Percentiles rank a stretch among this genome's conserved stretches.
These are phyloP conservation scores for Xylocampa areola DNA, from an alignment of 2,888 invertebrate genomes.

Conservation along the genomic window DNA sequence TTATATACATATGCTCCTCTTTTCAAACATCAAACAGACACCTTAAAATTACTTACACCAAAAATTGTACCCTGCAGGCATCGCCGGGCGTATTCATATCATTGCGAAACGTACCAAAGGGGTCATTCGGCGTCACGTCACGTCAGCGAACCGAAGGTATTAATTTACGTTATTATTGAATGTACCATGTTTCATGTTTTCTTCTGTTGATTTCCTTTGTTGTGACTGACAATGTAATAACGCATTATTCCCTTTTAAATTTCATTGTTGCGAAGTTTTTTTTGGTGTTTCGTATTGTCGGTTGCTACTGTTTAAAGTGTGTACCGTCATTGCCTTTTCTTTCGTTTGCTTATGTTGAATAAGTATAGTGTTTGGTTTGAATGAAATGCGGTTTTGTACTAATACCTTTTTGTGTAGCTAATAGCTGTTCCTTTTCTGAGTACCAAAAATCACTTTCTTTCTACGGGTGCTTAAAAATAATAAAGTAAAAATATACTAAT, in stretches of 20 bases:
- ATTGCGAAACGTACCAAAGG: constrained; percentile 50
- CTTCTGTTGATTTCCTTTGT: constrained; percentile 51
- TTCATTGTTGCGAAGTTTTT: constrained; percentile 50
- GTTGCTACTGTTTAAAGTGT: constrained; percentile 47
- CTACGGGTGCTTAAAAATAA: background rate
- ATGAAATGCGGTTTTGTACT: constrained; percentile 19
- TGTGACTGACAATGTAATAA: constrained; percentile 50
- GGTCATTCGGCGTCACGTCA: constrained; percentile 61
- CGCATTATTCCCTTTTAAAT: constrained; percentile 46
- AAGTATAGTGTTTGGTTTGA: constrained; percentile 27
- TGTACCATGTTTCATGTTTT: constrained; percentile 44
- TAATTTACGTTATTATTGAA: constrained; percentile 66
- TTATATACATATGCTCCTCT: constrained; percentile 20
- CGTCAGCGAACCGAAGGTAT: constrained; percentile 64
- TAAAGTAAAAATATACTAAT: no score
- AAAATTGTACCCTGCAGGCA: constrained; percentile 45
- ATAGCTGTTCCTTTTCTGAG: background rate
- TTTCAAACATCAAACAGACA: constrained; percentile 44
- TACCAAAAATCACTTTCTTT: background rate
- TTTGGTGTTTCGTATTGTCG: constrained; percentile 36
- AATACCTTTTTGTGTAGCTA: constrained; percentile 6
- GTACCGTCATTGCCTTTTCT: constrained; percentile 37
- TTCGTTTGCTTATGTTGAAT: constrained; percentile 25
- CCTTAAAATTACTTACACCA: constrained; percentile 40
- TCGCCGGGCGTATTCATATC: constrained; percentile 39